These are phyloP conservation scores for Aramus guarauna DNA, from an alignment of 2,113 vertebrate genomes.

Conservation along the genomic window DNA sequence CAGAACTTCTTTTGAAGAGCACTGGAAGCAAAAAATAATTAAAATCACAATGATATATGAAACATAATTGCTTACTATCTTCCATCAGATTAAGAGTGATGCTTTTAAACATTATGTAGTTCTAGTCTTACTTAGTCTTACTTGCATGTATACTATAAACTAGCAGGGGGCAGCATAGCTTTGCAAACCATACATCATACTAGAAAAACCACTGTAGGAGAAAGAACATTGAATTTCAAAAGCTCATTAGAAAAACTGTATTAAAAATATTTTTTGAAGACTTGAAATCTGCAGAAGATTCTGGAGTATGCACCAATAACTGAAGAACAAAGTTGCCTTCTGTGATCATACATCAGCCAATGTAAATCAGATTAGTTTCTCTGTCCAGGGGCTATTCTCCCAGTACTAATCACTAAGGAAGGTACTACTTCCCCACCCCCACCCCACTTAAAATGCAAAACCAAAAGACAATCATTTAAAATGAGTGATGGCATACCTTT, in stretches of 20 bases:
- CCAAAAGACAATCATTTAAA: neutral
- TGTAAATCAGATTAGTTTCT: neutral
- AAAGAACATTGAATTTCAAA: neutral
- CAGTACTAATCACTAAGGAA: neutral
- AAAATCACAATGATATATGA: neutral
- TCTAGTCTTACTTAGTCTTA: neutral
- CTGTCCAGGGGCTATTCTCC: neutral
- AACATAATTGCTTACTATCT: neutral
- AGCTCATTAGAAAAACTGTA: neutral
- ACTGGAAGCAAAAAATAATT: neutral
- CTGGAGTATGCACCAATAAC: neutral
- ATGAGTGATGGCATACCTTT: constrained; percentile 78
- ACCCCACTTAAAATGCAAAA: neutral
- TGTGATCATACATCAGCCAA: neutral
- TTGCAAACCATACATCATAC: neutral
- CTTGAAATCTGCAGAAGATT: neutral
- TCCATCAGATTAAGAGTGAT: neutral
- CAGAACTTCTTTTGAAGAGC: neutral
- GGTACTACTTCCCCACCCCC: neutral
- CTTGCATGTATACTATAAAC: neutral
- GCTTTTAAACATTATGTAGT: neutral
- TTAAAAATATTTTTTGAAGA: neutral
- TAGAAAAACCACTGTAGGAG: neutral
- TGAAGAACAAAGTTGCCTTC: neutral
- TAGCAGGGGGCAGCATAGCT: constrained; percentile 69